These are phyloP conservation scores for Phoeniculus purpureus DNA, from an alignment of 2,797 vertebrate genomes.

Conservation along the genomic window DNA sequence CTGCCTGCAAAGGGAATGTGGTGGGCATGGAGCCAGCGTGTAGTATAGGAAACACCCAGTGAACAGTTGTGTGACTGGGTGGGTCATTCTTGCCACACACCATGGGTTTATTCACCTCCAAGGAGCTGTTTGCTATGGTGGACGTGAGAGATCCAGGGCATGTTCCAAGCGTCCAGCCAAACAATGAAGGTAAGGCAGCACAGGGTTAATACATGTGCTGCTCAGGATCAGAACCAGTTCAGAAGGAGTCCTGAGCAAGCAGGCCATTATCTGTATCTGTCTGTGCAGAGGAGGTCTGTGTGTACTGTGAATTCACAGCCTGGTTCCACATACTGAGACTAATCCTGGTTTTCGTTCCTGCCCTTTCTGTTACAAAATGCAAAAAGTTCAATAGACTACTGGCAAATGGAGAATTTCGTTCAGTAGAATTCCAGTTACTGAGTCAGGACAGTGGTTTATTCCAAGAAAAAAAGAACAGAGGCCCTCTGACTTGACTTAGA, in stretches of 20 bases:
- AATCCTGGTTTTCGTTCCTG: not conserved
- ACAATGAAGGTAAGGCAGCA: not conserved
- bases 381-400: not conserved
- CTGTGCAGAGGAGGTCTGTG: not conserved
- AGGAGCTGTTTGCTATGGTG: rapidly evolving
- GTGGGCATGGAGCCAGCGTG: not conserved
- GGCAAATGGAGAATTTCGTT: not conserved
- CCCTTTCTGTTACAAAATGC: not conserved
- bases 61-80: not conserved
- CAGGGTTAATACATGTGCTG: not conserved
- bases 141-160: not conserved
- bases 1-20: not conserved
- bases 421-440: not conserved
- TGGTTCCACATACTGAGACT: not conserved
- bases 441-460: not conserved
- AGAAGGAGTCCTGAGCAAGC: not conserved
- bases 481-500: not conserved
- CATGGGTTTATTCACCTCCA: not conserved
- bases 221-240: not conserved
- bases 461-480: not conserved
- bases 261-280: not conserved
- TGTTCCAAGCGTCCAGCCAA: not conserved
- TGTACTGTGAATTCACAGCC: not conserved
- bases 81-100: not conserved
- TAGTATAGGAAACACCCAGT: not conserved